Base-by-base conservation (phyloP, 2,888 invertebrate species). In the Gymnoscelis rufifasciata region DNA sequence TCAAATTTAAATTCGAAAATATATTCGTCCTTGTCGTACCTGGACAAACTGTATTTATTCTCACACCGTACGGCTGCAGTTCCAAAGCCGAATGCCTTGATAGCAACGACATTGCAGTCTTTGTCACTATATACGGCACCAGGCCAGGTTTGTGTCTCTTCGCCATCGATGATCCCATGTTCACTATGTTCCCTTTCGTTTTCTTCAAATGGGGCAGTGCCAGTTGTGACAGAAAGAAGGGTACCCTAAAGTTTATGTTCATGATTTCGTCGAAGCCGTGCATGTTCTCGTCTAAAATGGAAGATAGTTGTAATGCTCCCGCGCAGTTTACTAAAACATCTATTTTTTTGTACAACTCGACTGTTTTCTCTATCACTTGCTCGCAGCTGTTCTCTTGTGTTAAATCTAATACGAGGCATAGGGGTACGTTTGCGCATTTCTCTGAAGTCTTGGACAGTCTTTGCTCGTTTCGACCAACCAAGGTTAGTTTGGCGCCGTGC, bases 311-410 rank as follows among this genome's bases (percentile, higher is more conserved):
- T 3, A 68, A 47, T 55, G 62, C 62, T 0, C 74, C 72, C 0
- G 76, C 77, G 41, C 72, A 68, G 35, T 78, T 78, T 7, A 78
- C 58, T 13, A 78, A 31, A 7, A 76, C 59, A 19, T 78, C 74
- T 12, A 78, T 66, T 46, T 47, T 66, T 4, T 69, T 70, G n/a
- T 66, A 73, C 24, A 51, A 57, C 50, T 73, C 66, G 2, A 72
- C 47, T 5, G 75, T 77, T 52, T 62, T 69, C 1, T 58, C 52
- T 0, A 76, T 52, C 0, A 72, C 67, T 15, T 47, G 56, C 52
- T 75, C 70, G 23, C 74, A 73, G 47, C 59, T 69, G 0, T 65
- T 71, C 7, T 57, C 45, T 2, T 61, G 47, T 0, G 68, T 66
- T 2, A 78, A 26, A 26, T 78, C 75, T 13, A 66, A 13, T 11